Percentiles rank a stretch among this genome's conserved stretches.
Evolutionary conservation across 2,797 vertebrate species (phyloP).

Genomic region (Odontamblyopus rebecca): DNA sequence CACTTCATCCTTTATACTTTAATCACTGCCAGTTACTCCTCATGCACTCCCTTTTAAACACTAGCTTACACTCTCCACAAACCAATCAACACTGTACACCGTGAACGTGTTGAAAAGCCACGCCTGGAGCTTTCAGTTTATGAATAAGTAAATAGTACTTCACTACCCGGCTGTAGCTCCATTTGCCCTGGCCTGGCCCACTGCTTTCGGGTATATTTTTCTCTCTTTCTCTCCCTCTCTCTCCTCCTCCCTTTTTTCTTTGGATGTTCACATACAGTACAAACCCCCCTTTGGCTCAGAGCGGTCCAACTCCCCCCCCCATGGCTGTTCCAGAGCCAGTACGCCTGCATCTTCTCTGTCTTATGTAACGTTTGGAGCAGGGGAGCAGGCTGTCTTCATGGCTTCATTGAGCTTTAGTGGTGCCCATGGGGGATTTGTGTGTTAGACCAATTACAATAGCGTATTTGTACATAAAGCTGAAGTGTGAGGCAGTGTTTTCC

Average conservation of each 20-base stretch:
- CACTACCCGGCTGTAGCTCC: constrained; percentile 39
- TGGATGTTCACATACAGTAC: constrained; percentile 11
- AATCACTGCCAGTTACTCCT: not conserved
- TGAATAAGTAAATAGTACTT: constrained; percentile 62
- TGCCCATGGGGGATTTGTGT: constrained; percentile 50
- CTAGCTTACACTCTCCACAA: constrained; percentile 1
- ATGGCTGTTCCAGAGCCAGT: constrained; percentile 42
- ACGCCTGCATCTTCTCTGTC: constrained; percentile 49
- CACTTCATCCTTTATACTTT: too few species aligned
- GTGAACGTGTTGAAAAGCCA: constrained; percentile 31
- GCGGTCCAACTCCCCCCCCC: constrained; percentile 54
- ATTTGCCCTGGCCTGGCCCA: constrained; percentile 42
- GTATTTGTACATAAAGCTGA: constrained; percentile 59
- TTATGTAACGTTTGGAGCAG: constrained; percentile 65
- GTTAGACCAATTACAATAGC: constrained; percentile 53
- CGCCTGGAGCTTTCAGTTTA: constrained; percentile 38
- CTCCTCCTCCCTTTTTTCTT: constrained; percentile 1
- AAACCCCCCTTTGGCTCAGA: constrained; percentile 43
- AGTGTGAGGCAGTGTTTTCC: constrained; percentile 18
- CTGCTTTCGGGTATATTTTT: constrained; percentile 21
- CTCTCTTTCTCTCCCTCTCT: not conserved
- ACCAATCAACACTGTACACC: constrained; percentile 6
- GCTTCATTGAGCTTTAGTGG: constrained; percentile 63
- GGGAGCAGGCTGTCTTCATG: constrained; percentile 54
- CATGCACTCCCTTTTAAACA: not conserved